Conservation (phyloP, 1,140 invertebrate species). For the Cherax destructor region DNA sequence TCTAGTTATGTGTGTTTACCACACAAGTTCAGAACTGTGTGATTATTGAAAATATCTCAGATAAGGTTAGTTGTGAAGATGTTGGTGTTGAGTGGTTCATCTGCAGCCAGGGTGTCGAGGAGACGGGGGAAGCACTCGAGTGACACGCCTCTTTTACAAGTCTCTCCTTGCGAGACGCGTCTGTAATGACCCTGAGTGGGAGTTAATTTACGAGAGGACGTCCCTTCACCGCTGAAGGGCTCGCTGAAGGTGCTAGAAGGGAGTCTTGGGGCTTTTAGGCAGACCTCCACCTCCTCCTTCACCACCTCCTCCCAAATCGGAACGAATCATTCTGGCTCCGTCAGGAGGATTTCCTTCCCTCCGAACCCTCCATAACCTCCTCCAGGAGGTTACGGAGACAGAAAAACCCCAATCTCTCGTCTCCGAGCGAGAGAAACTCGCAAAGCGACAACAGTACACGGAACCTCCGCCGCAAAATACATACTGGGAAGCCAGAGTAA, state of each 20-base stretch:
- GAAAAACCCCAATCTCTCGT: not conserved
- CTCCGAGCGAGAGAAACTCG: conserved; percentile 19
- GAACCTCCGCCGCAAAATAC: conserved; percentile 31
- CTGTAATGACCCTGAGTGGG: conserved; percentile 61
- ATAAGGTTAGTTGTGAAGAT: too few relatives aligned
- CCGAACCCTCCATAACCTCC: not conserved
- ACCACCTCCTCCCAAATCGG: conserved; percentile 33
- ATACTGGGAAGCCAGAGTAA: conserved; percentile 45
- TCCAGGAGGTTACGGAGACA: not conserved
- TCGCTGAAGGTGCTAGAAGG: conserved; percentile 52
- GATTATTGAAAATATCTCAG: too few relatives aligned
- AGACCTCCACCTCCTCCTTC: conserved; percentile 21
- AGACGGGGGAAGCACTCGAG: conserved; percentile 10
- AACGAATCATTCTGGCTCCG: conserved; percentile 51
- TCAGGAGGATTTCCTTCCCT: not conserved
- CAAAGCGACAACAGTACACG: conserved; percentile 36
- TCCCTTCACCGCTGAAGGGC: conserved; percentile 53
- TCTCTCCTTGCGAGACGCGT: conserved; percentile 27
- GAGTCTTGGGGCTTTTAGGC: conserved; percentile 55
- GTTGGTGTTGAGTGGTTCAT: not conserved
- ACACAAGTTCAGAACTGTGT: too few relatives aligned
- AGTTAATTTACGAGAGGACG: conserved; percentile 62
- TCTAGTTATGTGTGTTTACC: too few relatives aligned
- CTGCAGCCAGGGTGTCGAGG: not conserved
- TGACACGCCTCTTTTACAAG: conserved; percentile 59